Percentiles rank a stretch among this genome's conserved stretches.
phyloP scores from a whole-genome alignment of 2,797 vertebrate genomes.

The Xenops minutus region DNA sequence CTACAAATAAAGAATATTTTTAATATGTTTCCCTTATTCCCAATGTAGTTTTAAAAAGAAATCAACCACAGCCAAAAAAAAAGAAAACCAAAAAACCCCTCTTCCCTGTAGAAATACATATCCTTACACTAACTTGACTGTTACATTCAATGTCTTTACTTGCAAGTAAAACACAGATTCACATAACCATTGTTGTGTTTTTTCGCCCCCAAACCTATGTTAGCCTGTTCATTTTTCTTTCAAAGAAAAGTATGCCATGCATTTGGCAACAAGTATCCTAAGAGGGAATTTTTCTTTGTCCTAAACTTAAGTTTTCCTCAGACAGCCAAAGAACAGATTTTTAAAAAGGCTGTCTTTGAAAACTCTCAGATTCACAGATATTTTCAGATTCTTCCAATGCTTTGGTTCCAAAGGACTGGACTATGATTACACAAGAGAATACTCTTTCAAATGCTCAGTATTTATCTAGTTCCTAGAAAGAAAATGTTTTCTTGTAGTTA shows the following conservation, averaged over 20 bases:
- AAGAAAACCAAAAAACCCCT: background rate
- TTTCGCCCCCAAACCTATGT: background rate
- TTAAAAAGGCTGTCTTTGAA: background rate
- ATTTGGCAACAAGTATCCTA: background rate
- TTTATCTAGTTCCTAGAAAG: background rate
- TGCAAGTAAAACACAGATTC: background rate
- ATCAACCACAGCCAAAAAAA: background rate
- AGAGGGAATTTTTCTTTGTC: background rate
- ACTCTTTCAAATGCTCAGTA: background rate
- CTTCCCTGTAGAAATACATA: background rate
- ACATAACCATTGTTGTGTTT: background rate
- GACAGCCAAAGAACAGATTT: background rate
- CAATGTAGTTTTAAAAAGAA: background rate
- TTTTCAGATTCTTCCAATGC: background rate
- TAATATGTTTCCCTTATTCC: background rate
- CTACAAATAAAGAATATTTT: background rate
- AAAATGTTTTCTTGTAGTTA: background rate
- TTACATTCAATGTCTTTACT: background rate
- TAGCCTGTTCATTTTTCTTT: background rate
- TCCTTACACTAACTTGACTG: background rate
- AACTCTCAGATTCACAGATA: background rate
- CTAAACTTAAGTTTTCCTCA: background rate
- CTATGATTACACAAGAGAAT: background rate
- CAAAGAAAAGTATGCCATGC: background rate
- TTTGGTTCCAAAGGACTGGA: background rate